Evolutionary conservation across 2,888 invertebrate species (phyloP).

Genomic region (Cremastobaeus sp.): DNA sequence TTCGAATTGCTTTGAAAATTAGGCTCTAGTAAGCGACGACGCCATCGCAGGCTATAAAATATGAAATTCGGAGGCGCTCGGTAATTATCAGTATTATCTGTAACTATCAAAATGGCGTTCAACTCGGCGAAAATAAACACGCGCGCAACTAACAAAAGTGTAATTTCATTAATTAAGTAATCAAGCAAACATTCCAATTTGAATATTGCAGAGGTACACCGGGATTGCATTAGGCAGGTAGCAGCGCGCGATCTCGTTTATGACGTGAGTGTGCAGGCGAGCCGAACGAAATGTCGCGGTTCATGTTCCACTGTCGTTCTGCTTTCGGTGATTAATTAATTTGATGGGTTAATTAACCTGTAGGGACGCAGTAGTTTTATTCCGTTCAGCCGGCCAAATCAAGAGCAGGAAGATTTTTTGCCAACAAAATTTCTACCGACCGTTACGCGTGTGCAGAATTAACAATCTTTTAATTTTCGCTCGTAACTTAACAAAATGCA

Average conservation of each 20-base stretch:
- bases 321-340: slow-evolving; percentile 71
- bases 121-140: slow-evolving; percentile 17
- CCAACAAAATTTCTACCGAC: too few species aligned
- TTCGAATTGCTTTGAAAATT: too few species aligned
- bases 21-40: too few species aligned
- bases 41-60: too few species aligned
- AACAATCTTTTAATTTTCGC: too few species aligned
- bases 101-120: slow-evolving; percentile 31
- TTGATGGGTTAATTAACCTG: slow-evolving; percentile 71
- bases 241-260: slow-evolving; percentile 15
- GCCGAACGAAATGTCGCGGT: slow-evolving; percentile 33
- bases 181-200: slow-evolving; percentile 22
- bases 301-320: slow-evolving; percentile 25
- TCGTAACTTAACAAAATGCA: too few species aligned
- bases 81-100: too few species aligned
- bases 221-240: slow-evolving; percentile 21
- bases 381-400: too few species aligned
- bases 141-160: slow-evolving; percentile 5
- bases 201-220: slow-evolving; percentile 27
- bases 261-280: not conserved
- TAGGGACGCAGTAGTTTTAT: too few species aligned
- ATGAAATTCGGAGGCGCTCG: too few species aligned
- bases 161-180: slow-evolving; percentile 39
- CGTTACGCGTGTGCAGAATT: too few species aligned
- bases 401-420: too few species aligned